A percentile compares a stretch with the other conserved stretches of the same genome.
Conservation (phyloP, 2,888 invertebrate genomes). For the Portevinia maculata region DNA sequence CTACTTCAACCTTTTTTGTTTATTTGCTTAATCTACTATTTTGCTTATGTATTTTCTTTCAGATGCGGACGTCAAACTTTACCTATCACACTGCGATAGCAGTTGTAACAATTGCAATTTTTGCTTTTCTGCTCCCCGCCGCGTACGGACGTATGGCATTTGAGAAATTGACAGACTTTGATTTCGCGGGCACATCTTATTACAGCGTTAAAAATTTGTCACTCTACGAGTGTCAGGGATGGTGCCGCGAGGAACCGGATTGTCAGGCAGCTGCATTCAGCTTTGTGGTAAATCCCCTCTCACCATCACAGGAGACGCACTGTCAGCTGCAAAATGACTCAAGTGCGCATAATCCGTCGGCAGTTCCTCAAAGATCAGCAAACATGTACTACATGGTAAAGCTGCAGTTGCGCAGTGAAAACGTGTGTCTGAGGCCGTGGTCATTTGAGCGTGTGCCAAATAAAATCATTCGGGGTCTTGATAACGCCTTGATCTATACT, state of each 20-base stretch:
- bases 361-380: constrained; percentile 91
- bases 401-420: constrained; percentile 92
- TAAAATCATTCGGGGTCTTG: constrained; percentile 94
- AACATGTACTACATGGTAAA: constrained; percentile 98
- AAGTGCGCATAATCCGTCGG: constrained; percentile 93
- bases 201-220: constrained; percentile 96
- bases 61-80: constrained; percentile 67
- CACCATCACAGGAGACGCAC: constrained; percentile 95
- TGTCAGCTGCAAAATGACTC: constrained; percentile 97
- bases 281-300: constrained; percentile 95
- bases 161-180: constrained; percentile 95
- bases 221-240: constrained; percentile 96
- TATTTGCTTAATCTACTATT: no score
- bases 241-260: constrained; percentile 96
- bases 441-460: constrained; percentile 96
- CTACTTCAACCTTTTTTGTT: no score
- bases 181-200: constrained; percentile 95
- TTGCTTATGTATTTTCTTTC: no score
- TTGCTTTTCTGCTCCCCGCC: constrained; percentile 75
- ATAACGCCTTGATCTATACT: constrained; percentile 96
- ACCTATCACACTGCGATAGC: constrained; percentile 55
- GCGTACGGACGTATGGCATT: constrained; percentile 92
- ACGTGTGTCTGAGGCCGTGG: constrained; percentile 96
- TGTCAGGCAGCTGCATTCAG: constrained; percentile 97
- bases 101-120: constrained; percentile 65